Evolutionary conservation across 2,113 vertebrate genomes (phyloP), one percentile per base, ranked within the genome.

Genomic region (Pao palembangensis): DNA sequence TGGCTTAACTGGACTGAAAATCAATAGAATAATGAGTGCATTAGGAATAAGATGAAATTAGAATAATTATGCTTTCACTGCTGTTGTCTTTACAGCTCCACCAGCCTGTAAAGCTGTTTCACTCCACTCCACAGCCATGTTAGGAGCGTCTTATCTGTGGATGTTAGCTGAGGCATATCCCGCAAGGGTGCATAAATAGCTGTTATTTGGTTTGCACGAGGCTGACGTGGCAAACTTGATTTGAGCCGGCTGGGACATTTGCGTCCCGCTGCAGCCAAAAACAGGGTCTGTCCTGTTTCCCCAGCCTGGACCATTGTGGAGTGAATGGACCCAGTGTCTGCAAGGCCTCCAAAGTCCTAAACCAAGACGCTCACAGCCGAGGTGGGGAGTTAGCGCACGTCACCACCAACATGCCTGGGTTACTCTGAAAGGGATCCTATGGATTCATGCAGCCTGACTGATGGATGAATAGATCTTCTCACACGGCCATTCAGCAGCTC

Each of bases 241-340:
- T 73, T 67, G 48, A 69, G 64, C 64, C 60, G 70, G 67, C 59
- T 50, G 80, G 60, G 54, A 79, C 41, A 70, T 65, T 76, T 73
- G 74, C 70, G 42, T 76, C 58, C 67, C 17, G 25, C 8, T 34
- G 64, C 60, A 69, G 71, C 49, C 57, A 49, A 65, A 38, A 79
- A 76, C 73, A 85, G 69, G 48, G 64, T 44, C 60, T 20, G 73
- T 63, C 58, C 76, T 55, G 67, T 68, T 67, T 60, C 52, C 74
- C 38, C 34, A 5, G 38, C 44, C 15, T 16, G n/a, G 48, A 64
- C 60, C 25, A 52, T 48, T 75, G 70, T 69, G 62, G n/a, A 51
- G 17, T 66, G 54, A 79, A 61, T 48, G 44, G 50, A 3, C 20
- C 57, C 51, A 58, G 48, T 76, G 57, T 69, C 28, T 71, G 57